A percentile compares a stretch with the other conserved stretches of the same genome.
These are phyloP conservation scores for Gavialis gangeticus DNA, from an alignment of 2,113 vertebrate genomes.

Conservation along the genomic window DNA sequence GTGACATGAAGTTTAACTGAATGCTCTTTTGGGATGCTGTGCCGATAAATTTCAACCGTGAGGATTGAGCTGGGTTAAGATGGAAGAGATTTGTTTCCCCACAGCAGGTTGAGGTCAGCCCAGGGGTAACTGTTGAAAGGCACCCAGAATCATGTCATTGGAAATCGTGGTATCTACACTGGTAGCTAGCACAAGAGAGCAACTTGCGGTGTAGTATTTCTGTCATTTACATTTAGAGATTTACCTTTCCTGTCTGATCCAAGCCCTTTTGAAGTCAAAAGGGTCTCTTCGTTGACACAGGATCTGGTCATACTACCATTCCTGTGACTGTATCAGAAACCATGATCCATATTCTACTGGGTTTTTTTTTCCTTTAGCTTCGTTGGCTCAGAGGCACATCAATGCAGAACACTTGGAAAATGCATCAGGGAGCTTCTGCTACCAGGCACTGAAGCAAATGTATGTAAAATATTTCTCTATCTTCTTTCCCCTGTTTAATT, in stretches of 20 bases:
- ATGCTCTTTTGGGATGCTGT: background rate
- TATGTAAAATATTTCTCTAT: background rate
- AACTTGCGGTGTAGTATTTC: background rate
- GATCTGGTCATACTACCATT: accelerated
- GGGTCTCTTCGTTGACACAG: background rate
- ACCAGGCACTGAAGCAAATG: background rate
- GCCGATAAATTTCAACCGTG: background rate
- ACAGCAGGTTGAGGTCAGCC: background rate
- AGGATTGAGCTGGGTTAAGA: background rate
- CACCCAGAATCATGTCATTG: background rate
- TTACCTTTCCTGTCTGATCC: background rate
- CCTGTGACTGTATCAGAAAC: background rate
- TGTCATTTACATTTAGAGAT: background rate
- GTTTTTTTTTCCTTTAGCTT: background rate
- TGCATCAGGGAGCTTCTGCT: background rate
- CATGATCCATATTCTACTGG: background rate
- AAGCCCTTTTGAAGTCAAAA: background rate
- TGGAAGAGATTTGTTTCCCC: background rate
- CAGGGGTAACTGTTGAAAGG: background rate
- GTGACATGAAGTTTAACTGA: background rate
- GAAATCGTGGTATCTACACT: background rate
- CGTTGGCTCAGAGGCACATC: background rate
- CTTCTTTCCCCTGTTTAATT: background rate
- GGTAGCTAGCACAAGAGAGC: background rate
- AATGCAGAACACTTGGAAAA: background rate